A percentile compares a stretch with the other conserved stretches of the same genome.
phyloP scores from a whole-genome alignment of 2,797 vertebrate species.

The Pagetopsis macropterus region DNA sequence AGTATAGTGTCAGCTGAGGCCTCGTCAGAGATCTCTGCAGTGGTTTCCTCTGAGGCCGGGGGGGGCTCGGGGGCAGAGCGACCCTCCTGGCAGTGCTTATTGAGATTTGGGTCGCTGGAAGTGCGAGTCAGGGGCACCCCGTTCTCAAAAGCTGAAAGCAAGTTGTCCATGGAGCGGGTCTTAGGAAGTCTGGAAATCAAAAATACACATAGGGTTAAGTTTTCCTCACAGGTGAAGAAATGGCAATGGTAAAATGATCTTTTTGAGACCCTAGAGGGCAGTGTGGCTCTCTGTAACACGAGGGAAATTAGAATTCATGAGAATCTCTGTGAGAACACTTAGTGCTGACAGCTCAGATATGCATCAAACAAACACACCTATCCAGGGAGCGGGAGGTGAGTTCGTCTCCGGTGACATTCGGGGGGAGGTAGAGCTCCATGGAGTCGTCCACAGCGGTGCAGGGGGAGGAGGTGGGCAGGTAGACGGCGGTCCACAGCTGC shows the following conservation, averaged over 20 bases:
- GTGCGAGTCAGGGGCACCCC: conserved; percentile 92
- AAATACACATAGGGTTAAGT: not conserved
- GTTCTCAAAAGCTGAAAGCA: conserved; percentile 92
- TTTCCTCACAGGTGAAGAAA: not conserved
- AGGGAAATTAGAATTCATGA: not conserved
- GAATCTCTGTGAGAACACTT: not conserved
- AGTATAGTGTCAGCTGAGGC: conserved; percentile 32
- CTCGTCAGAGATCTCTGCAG: conserved; percentile 49
- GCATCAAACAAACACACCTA: conserved; percentile 81
- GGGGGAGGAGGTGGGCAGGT: conserved; percentile 94
- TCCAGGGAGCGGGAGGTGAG: conserved; percentile 92
- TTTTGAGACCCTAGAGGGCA: conserved; percentile 67
- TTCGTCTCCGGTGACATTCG: conserved; percentile 89
- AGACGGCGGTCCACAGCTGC: conserved; percentile 97
- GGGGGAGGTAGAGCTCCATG: conserved; percentile 93
- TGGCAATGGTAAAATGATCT: not conserved
- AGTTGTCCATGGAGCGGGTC: conserved; percentile 97
- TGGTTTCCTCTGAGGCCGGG: conserved; percentile 62
- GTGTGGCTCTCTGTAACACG: not conserved
- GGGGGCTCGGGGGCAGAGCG: conserved; percentile 84
- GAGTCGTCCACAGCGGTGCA: conserved; percentile 95
- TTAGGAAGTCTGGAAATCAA: conserved; percentile 91
- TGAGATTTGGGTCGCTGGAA: conserved; percentile 98
- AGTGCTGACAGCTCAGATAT: conserved; percentile 5
- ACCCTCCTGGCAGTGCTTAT: conserved; percentile 95